Base-by-base conservation (phyloP, 2,797 vertebrate species). In the Eulemur mongoz region DNA sequence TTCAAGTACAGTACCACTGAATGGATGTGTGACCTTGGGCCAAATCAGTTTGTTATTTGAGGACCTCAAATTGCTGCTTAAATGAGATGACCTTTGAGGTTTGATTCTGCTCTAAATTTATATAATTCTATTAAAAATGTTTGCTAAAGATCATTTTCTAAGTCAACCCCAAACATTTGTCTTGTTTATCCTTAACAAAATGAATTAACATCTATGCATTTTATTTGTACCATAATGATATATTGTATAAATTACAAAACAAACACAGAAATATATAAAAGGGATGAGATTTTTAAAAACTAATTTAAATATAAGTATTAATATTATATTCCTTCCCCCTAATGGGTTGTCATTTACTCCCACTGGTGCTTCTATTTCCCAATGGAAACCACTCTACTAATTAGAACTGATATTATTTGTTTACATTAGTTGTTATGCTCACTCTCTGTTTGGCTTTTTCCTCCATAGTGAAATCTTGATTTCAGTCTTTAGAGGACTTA, bases 401-500 rank as follows among this genome's bases (percentile, higher is more conserved):
- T 94, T 86, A 84, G 43, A 96, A 89, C 63, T 92, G 76, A 78
- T 73, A 91, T 84, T 83, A 75, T 92, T 95, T 96, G 70, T 94
- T 95, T 94, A 91, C 30, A 20, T 80, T 92, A 75, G 27, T 87
- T 93, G 59, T 85, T 92, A 72, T 48, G 67, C 12, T 92, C 18
- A 52, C 67, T 89, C 2, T 83, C 81, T 84, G 54, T 50, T 87
- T 93, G 63, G 27, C 30, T 82, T 88, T 94, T 94, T 89, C 48
- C 38, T 94, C 84, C 65, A 14, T 69, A 93, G 67, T 89, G 25
- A 93, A 94, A 76, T 96, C 35, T 75, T 91, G 50, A 82, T 86
- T 95, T 97, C 75, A 87, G 38, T 70, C 48, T 93, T 96, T 92
- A 82, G 93, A 93, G 30, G n/a, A 85, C n/a, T 95, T 98, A 17